phyloP scores from a whole-genome alignment of 2,888 invertebrate species.

The Piscicola geometra region DNA sequence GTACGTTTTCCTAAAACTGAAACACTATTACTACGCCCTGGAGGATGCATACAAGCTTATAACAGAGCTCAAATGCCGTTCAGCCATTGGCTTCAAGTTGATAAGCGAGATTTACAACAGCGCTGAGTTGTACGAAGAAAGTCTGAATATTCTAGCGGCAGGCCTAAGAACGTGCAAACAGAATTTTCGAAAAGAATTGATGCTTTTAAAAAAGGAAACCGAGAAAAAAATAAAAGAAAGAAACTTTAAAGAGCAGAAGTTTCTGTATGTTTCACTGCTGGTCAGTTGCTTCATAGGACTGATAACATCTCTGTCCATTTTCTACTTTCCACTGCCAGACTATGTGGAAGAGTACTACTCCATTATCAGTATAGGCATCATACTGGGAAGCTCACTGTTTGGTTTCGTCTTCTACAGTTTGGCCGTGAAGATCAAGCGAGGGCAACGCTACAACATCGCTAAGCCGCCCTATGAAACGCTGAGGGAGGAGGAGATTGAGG shows the following conservation, averaged over 20 bases:
- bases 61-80: slow-evolving; percentile 6
- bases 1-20: slow-evolving; percentile 17
- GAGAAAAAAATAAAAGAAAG: slow-evolving; percentile 9
- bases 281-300: not conserved
- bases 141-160: not conserved
- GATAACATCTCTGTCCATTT: not conserved
- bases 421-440: not conserved
- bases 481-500: not conserved
- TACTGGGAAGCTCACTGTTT: not conserved
- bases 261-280: not conserved
- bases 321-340: not conserved
- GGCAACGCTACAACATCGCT: slow-evolving; percentile 14
- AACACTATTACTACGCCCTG: slow-evolving; percentile 28
- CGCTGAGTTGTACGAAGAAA: slow-evolving; percentile 22
- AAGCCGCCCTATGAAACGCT: not conserved
- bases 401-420: not conserved
- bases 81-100: slow-evolving; percentile 25
- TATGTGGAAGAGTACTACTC: not conserved
- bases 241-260: slow-evolving; percentile 8
- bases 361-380: not conserved
- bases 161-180: slow-evolving; percentile 12
- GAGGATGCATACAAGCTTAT: slow-evolving; percentile 31
- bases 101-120: slow-evolving; percentile 21
- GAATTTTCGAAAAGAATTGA: slow-evolving; percentile 13
- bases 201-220: slow-evolving; percentile 16